Base-by-base conservation (phyloP, 2,888 invertebrate genomes). In the Diplolepis rosae region DNA sequence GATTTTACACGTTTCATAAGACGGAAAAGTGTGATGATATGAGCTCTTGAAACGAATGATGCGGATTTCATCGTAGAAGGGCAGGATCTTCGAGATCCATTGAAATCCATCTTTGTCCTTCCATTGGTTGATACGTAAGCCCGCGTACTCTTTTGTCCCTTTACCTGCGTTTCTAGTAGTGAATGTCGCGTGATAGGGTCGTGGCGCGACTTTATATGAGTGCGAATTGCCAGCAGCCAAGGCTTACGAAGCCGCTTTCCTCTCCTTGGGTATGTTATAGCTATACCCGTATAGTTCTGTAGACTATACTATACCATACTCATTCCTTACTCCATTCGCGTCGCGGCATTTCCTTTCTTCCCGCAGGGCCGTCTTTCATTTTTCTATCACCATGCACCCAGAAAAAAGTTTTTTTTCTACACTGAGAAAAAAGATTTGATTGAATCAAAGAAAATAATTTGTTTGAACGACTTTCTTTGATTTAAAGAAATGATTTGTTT, bases 181-280 rank as follows among this genome's bases (percentile, higher is more conserved):
- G 27, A 22, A 6, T 30, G 22, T 48, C 28, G 45, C 6, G 15
- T 7, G 66, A 48, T 51, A 65, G 65, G 24, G 56, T 61, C 28
- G 42, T 39, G 52, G 48, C 22, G 69, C 70, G 66, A 69, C 75
- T 81, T 80, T 73, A 75, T 54, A 32, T 51, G 67, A 65, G 68
- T 65, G 69, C 73, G 79, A 78, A 74, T 75, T 65, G 78, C 76
- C 69, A 68, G 50, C 61, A 71, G 71, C 76, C 24, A 65, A 78
- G 76, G 73, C 80, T 74, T 73, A 65, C 73, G 76, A 71, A 66
- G 66, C 48, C 45, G 45, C 77, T 70, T 75, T 74, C 71, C 35
- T 39, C 22, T 5, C 32, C 56, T 2, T n/a, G 2, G 45, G 9
- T 9, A 18, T 45, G 18, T 18, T 18, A 45, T 18, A 45, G 5